A percentile compares a stretch with the other conserved stretches of the same genome.
Conservation (phyloP, 2,888 invertebrate genomes). For the Exocentrus adspersus region DNA sequence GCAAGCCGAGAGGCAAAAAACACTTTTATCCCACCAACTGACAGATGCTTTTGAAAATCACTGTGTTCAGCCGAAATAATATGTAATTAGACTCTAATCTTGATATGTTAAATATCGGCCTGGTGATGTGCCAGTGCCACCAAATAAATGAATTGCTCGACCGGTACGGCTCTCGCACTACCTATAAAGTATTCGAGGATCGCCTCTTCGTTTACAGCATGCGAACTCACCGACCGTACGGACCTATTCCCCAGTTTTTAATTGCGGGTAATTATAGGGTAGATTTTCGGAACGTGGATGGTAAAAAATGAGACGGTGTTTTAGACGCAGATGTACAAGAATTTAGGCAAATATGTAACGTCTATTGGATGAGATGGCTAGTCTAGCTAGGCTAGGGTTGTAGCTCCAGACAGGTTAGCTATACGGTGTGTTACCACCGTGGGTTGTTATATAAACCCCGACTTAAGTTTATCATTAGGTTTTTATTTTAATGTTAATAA, state of each 20-base stretch:
- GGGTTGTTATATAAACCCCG: no score
- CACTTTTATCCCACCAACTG: slow-evolving; percentile 48
- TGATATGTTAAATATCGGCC: slow-evolving; percentile 61
- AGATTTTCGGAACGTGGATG: slow-evolving; percentile 27
- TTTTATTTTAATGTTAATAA: no score
- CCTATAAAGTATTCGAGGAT: slow-evolving; percentile 18
- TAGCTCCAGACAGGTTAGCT: no score
- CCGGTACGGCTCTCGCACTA: slow-evolving; percentile 25
- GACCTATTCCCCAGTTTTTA: slow-evolving; percentile 38
- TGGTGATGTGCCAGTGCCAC: slow-evolving; percentile 61
- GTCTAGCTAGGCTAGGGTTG: no score
- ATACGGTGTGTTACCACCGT: no score
- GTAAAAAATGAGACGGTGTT: slow-evolving; percentile 30
- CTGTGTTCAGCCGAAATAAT: slow-evolving; percentile 58
- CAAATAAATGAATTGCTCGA: slow-evolving; percentile 52
- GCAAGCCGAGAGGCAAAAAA: slow-evolving; percentile 36
- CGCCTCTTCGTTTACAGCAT: slow-evolving; percentile 12
- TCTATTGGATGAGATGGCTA: neutral
- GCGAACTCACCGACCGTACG: slow-evolving; percentile 21
- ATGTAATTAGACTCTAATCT: slow-evolving; percentile 61
- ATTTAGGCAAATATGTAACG: neutral
- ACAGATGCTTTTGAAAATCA: slow-evolving; percentile 58
- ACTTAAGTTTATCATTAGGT: no score
- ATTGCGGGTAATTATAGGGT: slow-evolving; percentile 41
- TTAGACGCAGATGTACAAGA: neutral